Base-by-base conservation (phyloP, 2,113 vertebrate genomes). In the Grammomys surdaster region DNA sequence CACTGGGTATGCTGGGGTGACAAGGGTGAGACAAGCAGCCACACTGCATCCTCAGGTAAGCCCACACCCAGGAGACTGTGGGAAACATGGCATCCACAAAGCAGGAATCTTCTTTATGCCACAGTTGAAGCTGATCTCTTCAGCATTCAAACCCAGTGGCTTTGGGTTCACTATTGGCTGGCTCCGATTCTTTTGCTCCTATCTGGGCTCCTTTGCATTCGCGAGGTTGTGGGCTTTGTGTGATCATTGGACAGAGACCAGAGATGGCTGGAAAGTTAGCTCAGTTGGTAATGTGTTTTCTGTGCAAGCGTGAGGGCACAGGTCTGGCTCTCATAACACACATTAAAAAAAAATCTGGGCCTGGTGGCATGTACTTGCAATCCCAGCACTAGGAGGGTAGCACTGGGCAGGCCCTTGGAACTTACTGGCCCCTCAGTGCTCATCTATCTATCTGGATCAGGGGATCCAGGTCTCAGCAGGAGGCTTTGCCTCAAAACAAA, bases 201-300 rank as follows among this genome's bases (percentile, higher is more conserved):
- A 51, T 11, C n/a, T 63, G 58, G 48, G 36, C 11, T 20, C 93
- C 51, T n/a, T 89, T 46, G 1, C 4, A 31, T 19, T 78, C 31
- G 3, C 0, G 14, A 7, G 5, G 60, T 40, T 63, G 20, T 31
- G 40, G 4, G 13, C 19, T 17, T 72, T 72, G 6, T 36, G 63
- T 75, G 3, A 58, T 12, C 31, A 17, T 78, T 31, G 70, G 51
- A 33, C 60, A 24, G 33, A 93, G 51, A 51, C 28, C 72, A 69
- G 82, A 94, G 84, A 10, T 17, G 17, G 48, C 80, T 54, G 77
- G 33, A 56, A 7, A 36, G 48, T 56, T 56, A 2, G 17, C 77
- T 22, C 31, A 10, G 48, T 20, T 10, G 76, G 48, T 19, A 33
- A 19, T 10, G 7, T 31, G 76, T 9, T 78, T 54, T 48, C 77